Evolutionary conservation across 2,888 invertebrate species (phyloP).

Genomic region (Carterocephalus palaemon): DNA sequence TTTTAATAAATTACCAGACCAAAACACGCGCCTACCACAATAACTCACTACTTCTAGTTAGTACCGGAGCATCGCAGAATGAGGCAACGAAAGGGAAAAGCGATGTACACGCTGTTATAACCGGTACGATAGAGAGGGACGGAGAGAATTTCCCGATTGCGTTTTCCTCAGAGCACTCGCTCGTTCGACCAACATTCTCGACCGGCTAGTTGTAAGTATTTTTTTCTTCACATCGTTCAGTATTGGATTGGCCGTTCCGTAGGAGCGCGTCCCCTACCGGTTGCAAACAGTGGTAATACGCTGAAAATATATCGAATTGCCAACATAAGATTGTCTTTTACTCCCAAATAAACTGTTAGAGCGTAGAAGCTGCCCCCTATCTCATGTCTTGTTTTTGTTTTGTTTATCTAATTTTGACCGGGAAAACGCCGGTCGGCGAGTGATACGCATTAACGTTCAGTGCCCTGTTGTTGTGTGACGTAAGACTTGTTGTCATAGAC

Average conservation of each 20-base stretch:
- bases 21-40: conserved; percentile 12
- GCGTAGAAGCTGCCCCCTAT: conserved; percentile 28
- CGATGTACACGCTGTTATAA: neutral
- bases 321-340: conserved; percentile 42
- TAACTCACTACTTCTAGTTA: conserved; percentile 42
- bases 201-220: conserved; percentile 51
- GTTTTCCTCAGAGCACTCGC: conserved; percentile 43
- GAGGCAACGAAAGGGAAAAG: conserved; percentile 26
- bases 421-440: conserved; percentile 63
- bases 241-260: conserved; percentile 53
- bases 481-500: conserved; percentile 36
- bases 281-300: conserved; percentile 43
- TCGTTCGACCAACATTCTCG: conserved; percentile 37
- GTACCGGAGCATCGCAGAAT: conserved; percentile 34
- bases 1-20: conserved; percentile 11
- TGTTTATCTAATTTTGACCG: conserved; percentile 54
- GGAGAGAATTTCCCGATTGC: conserved; percentile 53
- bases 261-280: conserved; percentile 48
- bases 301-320: conserved; percentile 40
- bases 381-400: conserved; percentile 40
- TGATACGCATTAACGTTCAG: conserved; percentile 44
- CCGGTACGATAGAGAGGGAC: conserved; percentile 46
- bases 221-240: conserved; percentile 57
- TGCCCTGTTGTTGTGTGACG: conserved; percentile 51
- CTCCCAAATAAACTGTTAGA: conserved; percentile 32